Percentiles rank a stretch among this genome's conserved stretches.
phyloP scores from a whole-genome alignment of 2,888 invertebrate genomes.

The Gymnoscelis rufifasciata region DNA sequence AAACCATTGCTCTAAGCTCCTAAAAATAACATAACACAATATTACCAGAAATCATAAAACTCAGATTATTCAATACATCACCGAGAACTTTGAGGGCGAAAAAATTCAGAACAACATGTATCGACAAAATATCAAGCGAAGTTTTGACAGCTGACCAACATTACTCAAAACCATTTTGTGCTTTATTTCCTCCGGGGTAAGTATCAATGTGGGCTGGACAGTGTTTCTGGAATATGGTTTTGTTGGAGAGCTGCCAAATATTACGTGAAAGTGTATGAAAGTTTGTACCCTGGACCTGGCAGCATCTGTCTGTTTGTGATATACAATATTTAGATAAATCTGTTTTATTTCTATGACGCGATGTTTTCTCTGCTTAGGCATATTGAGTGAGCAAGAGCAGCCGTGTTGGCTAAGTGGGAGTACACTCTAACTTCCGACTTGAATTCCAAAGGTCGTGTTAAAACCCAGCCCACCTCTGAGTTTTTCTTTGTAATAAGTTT shows the following conservation, averaged over 20 bases:
- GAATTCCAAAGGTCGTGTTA: too few species aligned
- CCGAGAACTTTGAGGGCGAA: constrained; percentile 21
- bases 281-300: constrained; percentile 22
- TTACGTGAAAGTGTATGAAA: constrained; percentile 29
- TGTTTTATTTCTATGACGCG: too few species aligned
- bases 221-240: constrained; percentile 8
- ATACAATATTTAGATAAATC: too few species aligned
- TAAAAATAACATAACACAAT: neutral
- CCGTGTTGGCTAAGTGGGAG: too few species aligned
- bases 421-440: too few species aligned
- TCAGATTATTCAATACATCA: constrained; percentile 20
- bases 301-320: neutral
- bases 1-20: too few species aligned
- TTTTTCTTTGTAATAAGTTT: too few species aligned
- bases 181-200: neutral
- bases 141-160: constrained; percentile 26
- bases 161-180: constrained; percentile 1
- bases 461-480: too few species aligned
- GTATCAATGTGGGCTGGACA: neutral
- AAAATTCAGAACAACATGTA: constrained; percentile 27
- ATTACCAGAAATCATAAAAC: neutral
- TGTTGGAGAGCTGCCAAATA: constrained; percentile 33
- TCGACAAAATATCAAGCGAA: constrained; percentile 36
- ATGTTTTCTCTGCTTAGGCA: too few species aligned
- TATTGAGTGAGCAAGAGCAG: too few species aligned